These are phyloP conservation scores for Limosa lapponica DNA, from an alignment of 2,797 vertebrate species.

Conservation along the genomic window DNA sequence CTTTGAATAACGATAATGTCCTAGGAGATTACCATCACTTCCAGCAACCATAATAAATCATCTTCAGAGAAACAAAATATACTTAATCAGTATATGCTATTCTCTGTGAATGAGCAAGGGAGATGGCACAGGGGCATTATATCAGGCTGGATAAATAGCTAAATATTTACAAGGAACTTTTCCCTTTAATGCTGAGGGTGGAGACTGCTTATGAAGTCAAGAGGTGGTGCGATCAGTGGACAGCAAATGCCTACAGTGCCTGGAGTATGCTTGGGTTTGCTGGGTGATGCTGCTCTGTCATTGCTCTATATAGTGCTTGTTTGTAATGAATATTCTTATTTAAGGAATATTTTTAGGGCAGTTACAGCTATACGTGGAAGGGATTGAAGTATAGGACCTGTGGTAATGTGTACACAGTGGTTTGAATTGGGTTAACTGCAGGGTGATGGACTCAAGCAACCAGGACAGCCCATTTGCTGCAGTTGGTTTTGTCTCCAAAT, in stretches of 20 bases:
- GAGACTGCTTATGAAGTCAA: neutral
- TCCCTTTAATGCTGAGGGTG: neutral
- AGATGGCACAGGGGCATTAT: neutral
- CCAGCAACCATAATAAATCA: neutral
- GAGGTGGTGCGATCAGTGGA: neutral
- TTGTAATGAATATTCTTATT: neutral
- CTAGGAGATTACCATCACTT: neutral
- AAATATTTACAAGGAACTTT: neutral
- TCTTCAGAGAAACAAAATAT: neutral
- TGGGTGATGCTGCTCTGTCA: neutral
- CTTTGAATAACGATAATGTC: neutral
- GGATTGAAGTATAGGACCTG: neutral
- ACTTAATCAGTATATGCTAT: neutral
- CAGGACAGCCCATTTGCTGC: neutral
- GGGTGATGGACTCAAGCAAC: neutral
- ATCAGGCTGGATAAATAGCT: neutral
- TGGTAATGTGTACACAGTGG: neutral
- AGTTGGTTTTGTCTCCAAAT: neutral
- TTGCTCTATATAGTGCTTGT: neutral
- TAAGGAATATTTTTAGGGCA: neutral
- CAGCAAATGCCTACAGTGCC: fast-evolving
- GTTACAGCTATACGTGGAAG: neutral
- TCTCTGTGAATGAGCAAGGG: neutral
- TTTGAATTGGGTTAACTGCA: neutral
- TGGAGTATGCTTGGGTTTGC: neutral